Conservation (phyloP, 2,888 invertebrate species). For the Thymelicus sylvestris region DNA sequence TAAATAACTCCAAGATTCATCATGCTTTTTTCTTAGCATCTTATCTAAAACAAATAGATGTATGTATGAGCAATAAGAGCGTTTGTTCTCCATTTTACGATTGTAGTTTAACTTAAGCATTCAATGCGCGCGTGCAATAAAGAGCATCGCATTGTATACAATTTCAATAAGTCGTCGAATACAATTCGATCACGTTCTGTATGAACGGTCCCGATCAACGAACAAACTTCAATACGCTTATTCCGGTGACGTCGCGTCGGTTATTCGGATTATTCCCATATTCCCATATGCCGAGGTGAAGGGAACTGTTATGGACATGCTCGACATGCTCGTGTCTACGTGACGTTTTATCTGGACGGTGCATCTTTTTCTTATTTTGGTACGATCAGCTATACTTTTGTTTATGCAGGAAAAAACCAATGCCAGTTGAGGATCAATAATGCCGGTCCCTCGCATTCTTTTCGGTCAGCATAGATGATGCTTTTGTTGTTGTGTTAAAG, state of each 20-base stretch:
- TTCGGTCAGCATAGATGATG: too few relatives aligned
- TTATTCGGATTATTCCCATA: neutral
- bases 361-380: too few relatives aligned
- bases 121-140: constrained; percentile 2
- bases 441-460: too few relatives aligned
- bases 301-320: neutral
- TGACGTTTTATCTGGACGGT: too few relatives aligned
- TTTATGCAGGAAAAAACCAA: too few relatives aligned
- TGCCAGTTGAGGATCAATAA: too few relatives aligned
- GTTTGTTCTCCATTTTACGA: constrained; percentile 2
- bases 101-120: neutral
- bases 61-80: neutral
- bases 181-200: constrained; percentile 1
- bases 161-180: constrained; percentile 6
- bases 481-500: too few relatives aligned
- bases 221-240: neutral
- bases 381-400: too few relatives aligned
- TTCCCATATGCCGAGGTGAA: neutral
- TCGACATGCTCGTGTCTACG: neutral
- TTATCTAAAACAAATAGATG: constrained; percentile 1
- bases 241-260: neutral
- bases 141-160: neutral
- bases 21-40: too few relatives aligned
- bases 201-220: neutral
- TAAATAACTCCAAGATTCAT: too few relatives aligned